These are phyloP conservation scores for Lucilia sericata DNA, from an alignment of 1,140 invertebrate species.

Conservation along the genomic window DNA sequence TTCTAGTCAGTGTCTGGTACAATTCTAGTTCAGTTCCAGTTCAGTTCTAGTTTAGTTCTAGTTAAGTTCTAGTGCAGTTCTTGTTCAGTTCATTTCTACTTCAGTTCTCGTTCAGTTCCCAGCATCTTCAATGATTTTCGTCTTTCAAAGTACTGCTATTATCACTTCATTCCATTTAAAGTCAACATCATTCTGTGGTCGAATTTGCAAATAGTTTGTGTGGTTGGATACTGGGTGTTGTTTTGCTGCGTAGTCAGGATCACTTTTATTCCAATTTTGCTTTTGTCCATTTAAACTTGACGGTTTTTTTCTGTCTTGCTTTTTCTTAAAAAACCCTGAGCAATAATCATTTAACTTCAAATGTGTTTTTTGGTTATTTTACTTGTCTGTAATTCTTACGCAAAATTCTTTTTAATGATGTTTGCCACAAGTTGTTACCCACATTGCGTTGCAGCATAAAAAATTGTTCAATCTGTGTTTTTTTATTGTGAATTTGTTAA, in stretches of 20 bases:
- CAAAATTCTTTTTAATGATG: constrained; percentile 43
- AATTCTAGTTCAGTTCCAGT: too few relatives aligned
- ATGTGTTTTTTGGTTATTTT: constrained; percentile 19
- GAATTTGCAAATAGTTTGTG: not conserved
- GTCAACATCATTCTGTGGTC: constrained; percentile 5
- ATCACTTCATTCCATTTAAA: too few relatives aligned
- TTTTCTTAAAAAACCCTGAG: not conserved
- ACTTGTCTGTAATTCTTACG: constrained; percentile 5
- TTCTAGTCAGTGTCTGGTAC: too few relatives aligned
- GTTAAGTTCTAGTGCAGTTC: too few relatives aligned
- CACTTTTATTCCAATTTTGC: not conserved
- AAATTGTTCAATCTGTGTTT: constrained; percentile 14
- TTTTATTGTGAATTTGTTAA: not conserved
- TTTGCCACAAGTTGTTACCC: constrained; percentile 38
- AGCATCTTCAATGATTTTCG: too few relatives aligned
- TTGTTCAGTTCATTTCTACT: too few relatives aligned
- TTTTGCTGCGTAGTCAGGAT: constrained; percentile 12
- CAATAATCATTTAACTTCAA: constrained; percentile 42
- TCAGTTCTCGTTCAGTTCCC: too few relatives aligned
- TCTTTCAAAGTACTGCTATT: too few relatives aligned
- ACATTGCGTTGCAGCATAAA: constrained; percentile 19
- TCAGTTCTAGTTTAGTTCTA: too few relatives aligned
- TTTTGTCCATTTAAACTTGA: not conserved
- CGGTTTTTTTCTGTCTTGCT: not conserved
- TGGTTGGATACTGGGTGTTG: not conserved